Base-by-base conservation (phyloP, 1,140 invertebrate species). In the Leptinotarsa undecemlineata region DNA sequence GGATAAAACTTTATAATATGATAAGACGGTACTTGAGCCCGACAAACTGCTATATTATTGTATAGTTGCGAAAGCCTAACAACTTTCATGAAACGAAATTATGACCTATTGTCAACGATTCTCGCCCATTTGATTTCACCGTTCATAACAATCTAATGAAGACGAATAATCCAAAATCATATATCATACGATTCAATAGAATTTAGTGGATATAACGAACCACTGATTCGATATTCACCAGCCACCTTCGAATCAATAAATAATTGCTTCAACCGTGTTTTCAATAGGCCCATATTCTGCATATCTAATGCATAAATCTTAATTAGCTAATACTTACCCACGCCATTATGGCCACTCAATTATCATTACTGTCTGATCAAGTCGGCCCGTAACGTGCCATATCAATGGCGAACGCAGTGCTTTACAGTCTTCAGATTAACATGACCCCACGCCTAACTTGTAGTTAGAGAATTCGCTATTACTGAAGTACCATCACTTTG, bases 301-400 rank as follows among this genome's bases (percentile, higher is more conserved):
- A 79, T 82, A 82, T 82, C 81, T 79, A 78, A 78, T 80, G 77
- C 75, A 76, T 81, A 78, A 80, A 82, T 82, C 81, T 82, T 81
- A 82, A 82, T 82, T 82, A 82, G 79, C 75, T 77, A 73, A 78
- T 82, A 80, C 78, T 81, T 82, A 77, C 68, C 74, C 74, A 78
- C 72, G 77, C 81, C 77, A 79, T 82, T 81, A 80, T 70, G 68
- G 77, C 71, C 81, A 82, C 78, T 80, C 80, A 81, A 81, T 81
- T 80, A 82, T 82, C 80, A 81, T 80, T 81, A 77, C 74, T 76
- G 76, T 68, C 57, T 77, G 77, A 80, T 79, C 76, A 73, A 70
- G 75, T 76, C 73, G 72, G 60, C 72, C 79, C 74, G 76, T 77
- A 77, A 70, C 51, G 51, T 57, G 51, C 51, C 51, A 57, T 57